Percentiles rank a stretch among this genome's conserved stretches.
phyloP scores from a whole-genome alignment of 2,888 invertebrate species.

The Helobdella robusta region DNA sequence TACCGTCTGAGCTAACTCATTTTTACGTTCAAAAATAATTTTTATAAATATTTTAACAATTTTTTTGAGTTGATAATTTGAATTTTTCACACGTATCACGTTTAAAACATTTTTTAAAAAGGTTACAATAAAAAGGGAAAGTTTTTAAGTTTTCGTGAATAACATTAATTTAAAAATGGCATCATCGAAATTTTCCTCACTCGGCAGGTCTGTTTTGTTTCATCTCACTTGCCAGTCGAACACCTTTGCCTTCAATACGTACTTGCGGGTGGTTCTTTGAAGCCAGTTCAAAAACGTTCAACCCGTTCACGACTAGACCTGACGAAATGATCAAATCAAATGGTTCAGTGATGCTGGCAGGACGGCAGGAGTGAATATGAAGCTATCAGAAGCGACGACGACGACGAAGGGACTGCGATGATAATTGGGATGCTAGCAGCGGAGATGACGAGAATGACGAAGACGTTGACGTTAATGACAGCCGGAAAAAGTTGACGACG shows the following conservation, averaged over 20 bases:
- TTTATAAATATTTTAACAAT: too few relatives aligned
- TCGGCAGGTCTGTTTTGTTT: too few relatives aligned
- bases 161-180: too few relatives aligned
- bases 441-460: background rate
- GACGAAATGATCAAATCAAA: background rate
- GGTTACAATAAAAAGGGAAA: too few relatives aligned
- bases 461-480: background rate
- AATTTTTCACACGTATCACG: too few relatives aligned
- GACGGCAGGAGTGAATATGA: background rate
- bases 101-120: too few relatives aligned
- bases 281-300: slow-evolving; percentile 18
- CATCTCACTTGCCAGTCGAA: background rate
- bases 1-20: too few relatives aligned
- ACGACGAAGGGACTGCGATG: background rate
- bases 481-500: background rate
- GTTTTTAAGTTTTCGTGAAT: too few relatives aligned
- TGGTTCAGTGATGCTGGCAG: background rate
- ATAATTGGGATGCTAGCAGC: background rate
- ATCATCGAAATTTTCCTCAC: too few relatives aligned
- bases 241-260: background rate
- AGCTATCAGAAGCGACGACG: background rate
- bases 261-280: slow-evolving; percentile 1
- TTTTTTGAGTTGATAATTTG: too few relatives aligned
- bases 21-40: too few relatives aligned
- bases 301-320: slow-evolving; percentile 18